A percentile compares a stretch with the other conserved stretches of the same genome.
Conservation (phyloP, 1,140 invertebrate genomes). For the Chlorops oryzae region DNA sequence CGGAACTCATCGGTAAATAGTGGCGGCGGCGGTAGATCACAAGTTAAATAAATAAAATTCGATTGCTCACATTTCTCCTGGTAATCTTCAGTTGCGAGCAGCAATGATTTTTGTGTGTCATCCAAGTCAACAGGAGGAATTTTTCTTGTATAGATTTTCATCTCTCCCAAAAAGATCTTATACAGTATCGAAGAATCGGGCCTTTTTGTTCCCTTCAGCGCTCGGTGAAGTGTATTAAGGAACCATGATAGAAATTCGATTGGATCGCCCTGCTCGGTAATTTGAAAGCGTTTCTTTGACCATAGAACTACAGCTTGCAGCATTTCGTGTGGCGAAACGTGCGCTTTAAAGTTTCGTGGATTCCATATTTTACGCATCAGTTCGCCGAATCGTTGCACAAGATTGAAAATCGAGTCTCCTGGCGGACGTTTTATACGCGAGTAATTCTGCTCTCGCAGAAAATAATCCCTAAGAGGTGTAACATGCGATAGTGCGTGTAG, state of each 20-base stretch:
- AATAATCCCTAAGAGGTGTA: slow-evolving; percentile 88
- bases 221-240: slow-evolving; percentile 85
- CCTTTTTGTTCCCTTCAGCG: slow-evolving; percentile 82
- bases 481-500: slow-evolving; percentile 95
- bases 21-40: slow-evolving; percentile 92
- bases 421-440: slow-evolving; percentile 80
- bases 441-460: slow-evolving; percentile 91
- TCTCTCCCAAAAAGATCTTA: slow-evolving; percentile 90
- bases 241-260: slow-evolving; percentile 97
- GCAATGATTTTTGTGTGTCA: slow-evolving; percentile 75
- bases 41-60: slow-evolving; percentile 92
- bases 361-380: slow-evolving; percentile 98
- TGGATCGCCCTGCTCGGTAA: slow-evolving; percentile 97
- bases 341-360: slow-evolving; percentile 97
- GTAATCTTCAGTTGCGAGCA: slow-evolving; percentile 80
- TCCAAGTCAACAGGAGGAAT: slow-evolving; percentile 89
- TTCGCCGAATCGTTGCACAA: slow-evolving; percentile 96
- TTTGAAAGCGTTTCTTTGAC: slow-evolving; percentile 97
- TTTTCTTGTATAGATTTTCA: slow-evolving; percentile 92
- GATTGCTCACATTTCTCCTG: slow-evolving; percentile 80
- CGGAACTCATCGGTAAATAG: slow-evolving; percentile 95
- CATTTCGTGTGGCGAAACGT: slow-evolving; percentile 99
- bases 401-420: slow-evolving; percentile 83
- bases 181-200: slow-evolving; percentile 85
- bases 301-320: slow-evolving; percentile 97